Evolutionary conservation across 2,888 invertebrate species (phyloP), one percentile per base, ranked within the genome.

Genomic region (Dynastes tityus): DNA sequence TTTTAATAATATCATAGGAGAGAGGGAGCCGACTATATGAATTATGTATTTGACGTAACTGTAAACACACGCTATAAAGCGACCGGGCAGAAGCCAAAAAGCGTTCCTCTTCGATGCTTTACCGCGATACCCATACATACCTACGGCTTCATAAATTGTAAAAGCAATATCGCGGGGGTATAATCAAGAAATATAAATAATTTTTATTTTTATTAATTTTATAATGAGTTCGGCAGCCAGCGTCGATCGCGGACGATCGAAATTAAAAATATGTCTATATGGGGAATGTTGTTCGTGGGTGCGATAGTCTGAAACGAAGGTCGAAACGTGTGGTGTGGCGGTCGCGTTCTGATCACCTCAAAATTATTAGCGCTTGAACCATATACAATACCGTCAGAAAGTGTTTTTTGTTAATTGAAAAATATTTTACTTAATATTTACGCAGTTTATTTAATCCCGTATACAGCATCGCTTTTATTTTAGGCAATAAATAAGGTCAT

Each of bases 131-230:
- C 63, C 0, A 13, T 32, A 32, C 2, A 32, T 32, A 32, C 27
- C 29, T 32, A 32, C 27, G 29, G 9, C 27, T 63, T 63, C 51
- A 68, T 68, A 68, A 68, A 68, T 68, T 68, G 13, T 51, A 68
- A 68, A 68, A 68, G 68, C 68, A 68, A 68, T 68, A 68, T 68
- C 51, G 51, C 13, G 68, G 68, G 68, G 49, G 49, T 68, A 68
- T 68, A 68, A 68, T 68, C 68, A 68, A 51, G 51, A 51, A 68
- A 68, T 68, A 68, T 68, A 68, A 68, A 68, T 68, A 68, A 68
- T 51, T 68, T 68, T 51, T 68, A 68, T 68, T 68, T 68, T 68
- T 68, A 68, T 68, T 68, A 68, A 68, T 68, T 51, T 68, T 51
- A 51, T 68, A 68, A 68, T 68, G 49, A 51, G 51, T 68, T 68